Conservation (phyloP, 1,140 invertebrate species). For the Calosoma granatense region DNA sequence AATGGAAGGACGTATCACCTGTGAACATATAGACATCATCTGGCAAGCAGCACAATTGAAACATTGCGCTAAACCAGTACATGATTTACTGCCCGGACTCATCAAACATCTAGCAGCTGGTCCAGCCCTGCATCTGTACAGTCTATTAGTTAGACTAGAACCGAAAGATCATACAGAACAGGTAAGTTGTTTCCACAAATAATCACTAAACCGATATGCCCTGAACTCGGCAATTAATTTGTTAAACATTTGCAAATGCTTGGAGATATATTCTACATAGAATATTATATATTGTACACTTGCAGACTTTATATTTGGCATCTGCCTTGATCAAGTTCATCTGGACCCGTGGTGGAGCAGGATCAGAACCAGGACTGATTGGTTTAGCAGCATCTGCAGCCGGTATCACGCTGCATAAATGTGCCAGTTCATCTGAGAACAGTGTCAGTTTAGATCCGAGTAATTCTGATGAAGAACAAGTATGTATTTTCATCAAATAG, state of each 20-base stretch:
- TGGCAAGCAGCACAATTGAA: slow-evolving; percentile 91
- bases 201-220: not conserved
- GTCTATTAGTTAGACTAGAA: slow-evolving; percentile 71
- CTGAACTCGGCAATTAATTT: not conserved
- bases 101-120: slow-evolving; percentile 82
- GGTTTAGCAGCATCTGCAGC: slow-evolving; percentile 42
- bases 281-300: not conserved
- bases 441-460: slow-evolving; percentile 67
- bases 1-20: slow-evolving; percentile 79
- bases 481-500: too few relatives aligned
- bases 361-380: slow-evolving; percentile 39
- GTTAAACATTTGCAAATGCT: not conserved
- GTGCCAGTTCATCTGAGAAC: slow-evolving; percentile 52
- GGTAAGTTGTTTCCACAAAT: too few relatives aligned
- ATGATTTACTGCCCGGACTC: slow-evolving; percentile 78
- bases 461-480: slow-evolving; percentile 62
- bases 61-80: slow-evolving; percentile 86
- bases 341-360: slow-evolving; percentile 64
- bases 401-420: slow-evolving; percentile 40
- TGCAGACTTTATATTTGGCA: slow-evolving; percentile 77
- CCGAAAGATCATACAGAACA: slow-evolving; percentile 88
- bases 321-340: slow-evolving; percentile 82
- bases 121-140: slow-evolving; percentile 79
- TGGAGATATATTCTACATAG: not conserved
- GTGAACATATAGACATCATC: slow-evolving; percentile 85